These are phyloP conservation scores for Drosophila kanekoi DNA, from an alignment of 2,888 invertebrate genomes.

Conservation along the genomic window DNA sequence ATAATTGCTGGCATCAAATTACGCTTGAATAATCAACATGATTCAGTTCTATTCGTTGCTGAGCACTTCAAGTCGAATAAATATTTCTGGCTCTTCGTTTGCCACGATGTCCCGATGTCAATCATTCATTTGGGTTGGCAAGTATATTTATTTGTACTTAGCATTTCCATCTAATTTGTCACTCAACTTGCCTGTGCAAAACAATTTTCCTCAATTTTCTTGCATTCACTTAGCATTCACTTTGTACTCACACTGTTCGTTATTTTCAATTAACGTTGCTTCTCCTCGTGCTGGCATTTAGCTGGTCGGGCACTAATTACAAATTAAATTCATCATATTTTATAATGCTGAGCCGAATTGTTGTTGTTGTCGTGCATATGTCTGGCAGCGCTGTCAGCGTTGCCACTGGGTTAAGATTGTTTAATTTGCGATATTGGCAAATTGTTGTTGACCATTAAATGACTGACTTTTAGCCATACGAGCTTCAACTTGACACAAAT, in stretches of 20 bases:
- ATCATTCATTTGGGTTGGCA: not conserved
- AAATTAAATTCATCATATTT: conserved; percentile 49
- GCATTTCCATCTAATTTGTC: conserved; percentile 38
- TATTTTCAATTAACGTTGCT: conserved; percentile 40
- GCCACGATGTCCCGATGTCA: not conserved
- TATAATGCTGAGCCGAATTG: conserved; percentile 30
- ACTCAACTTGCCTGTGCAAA: conserved; percentile 21
- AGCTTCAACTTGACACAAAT: conserved; percentile 62
- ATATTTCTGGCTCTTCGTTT: not conserved
- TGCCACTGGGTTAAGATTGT: conserved; percentile 13
- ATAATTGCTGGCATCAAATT: not conserved
- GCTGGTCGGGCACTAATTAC: conserved; percentile 31
- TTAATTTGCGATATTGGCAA: not conserved
- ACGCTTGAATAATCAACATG: not conserved
- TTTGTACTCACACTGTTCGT: conserved; percentile 2
- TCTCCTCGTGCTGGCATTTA: conserved; percentile 2
- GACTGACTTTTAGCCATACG: conserved; percentile 33
- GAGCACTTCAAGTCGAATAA: too few relatives aligned
- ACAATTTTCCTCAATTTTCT: conserved; percentile 14
- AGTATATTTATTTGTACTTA: conserved; percentile 10
- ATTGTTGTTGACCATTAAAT: conserved; percentile 25
- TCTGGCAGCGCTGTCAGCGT: conserved; percentile 1
- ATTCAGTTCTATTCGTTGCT: not conserved
- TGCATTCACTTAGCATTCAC: not conserved
- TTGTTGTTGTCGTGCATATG: not conserved